These are phyloP conservation scores for Lomographa bimaculata DNA, from an alignment of 2,888 invertebrate genomes.

Conservation along the genomic window DNA sequence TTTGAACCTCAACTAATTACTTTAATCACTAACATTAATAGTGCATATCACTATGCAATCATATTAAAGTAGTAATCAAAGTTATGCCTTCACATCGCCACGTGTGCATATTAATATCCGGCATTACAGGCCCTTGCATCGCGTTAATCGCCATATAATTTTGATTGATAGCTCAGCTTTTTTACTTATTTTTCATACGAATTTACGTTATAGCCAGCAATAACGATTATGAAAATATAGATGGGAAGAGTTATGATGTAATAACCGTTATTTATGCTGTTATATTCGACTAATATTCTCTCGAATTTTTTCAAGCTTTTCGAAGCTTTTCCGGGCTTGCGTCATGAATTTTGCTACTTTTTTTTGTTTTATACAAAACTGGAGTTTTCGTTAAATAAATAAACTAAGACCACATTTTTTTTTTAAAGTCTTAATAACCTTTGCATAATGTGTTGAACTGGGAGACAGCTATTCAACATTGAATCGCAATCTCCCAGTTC, in stretches of 20 bases:
- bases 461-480: too few relatives aligned
- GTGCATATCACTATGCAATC: conserved; percentile 16
- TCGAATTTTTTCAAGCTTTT: conserved; percentile 35
- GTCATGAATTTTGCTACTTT: conserved; percentile 15
- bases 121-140: conserved; percentile 48
- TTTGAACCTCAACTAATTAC: not conserved
- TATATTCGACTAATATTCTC: conserved; percentile 40
- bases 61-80: conserved; percentile 41
- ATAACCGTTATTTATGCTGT: conserved; percentile 45
- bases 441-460: too few relatives aligned
- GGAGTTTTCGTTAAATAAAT: too few relatives aligned
- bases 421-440: too few relatives aligned
- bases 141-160: conserved; percentile 66
- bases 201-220: conserved; percentile 51
- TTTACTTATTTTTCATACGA: conserved; percentile 65
- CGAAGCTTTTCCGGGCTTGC: conserved; percentile 30
- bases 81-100: conserved; percentile 50
- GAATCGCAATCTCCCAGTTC: too few relatives aligned
- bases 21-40: conserved; percentile 13
- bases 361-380: not conserved
- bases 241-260: conserved; percentile 48
- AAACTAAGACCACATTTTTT: too few relatives aligned
- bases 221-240: conserved; percentile 59
- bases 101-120: conserved; percentile 61
- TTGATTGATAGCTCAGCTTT: conserved; percentile 67